phyloP scores from a whole-genome alignment of 2,888 invertebrate genomes.

The Cryptophagus acutangulus region DNA sequence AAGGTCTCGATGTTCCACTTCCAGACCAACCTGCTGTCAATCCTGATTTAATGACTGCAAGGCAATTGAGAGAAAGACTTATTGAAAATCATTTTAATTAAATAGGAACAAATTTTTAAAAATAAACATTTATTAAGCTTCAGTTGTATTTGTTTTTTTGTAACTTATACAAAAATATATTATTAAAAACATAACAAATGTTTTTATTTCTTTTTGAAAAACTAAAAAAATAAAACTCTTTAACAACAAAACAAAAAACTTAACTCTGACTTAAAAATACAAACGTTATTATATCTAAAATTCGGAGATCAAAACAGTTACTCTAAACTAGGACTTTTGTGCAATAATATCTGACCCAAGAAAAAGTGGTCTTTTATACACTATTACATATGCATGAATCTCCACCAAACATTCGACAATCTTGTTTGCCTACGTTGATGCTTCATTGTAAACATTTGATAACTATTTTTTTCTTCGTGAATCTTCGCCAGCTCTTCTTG shows the following conservation, averaged over 20 bases:
- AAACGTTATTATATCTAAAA: background rate
- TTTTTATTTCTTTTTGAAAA: too few relatives aligned
- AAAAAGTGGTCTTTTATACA: too few relatives aligned
- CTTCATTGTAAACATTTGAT: background rate
- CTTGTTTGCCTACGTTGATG: background rate
- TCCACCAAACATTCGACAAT: background rate
- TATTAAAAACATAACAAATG: background rate
- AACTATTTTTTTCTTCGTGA: background rate
- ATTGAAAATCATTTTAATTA: constrained; percentile 7
- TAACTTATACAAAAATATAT: background rate
- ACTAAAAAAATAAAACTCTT: constrained; percentile 1
- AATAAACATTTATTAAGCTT: constrained; percentile 4
- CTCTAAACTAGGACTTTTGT: too few relatives aligned
- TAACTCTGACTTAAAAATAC: background rate
- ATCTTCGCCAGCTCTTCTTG: too few relatives aligned
- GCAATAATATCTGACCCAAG: too few relatives aligned
- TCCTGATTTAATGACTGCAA: background rate
- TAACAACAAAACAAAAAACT: background rate
- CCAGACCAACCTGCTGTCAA: background rate
- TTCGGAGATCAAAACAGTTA: background rate
- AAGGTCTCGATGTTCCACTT: background rate
- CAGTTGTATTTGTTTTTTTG: background rate
- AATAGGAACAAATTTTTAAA: too few relatives aligned
- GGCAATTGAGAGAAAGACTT: background rate
- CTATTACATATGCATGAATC: too few relatives aligned